A percentile compares a stretch with the other conserved stretches of the same genome.
Evolutionary conservation across 2,888 invertebrate species (phyloP).

Genomic region (Catocala nupta): DNA sequence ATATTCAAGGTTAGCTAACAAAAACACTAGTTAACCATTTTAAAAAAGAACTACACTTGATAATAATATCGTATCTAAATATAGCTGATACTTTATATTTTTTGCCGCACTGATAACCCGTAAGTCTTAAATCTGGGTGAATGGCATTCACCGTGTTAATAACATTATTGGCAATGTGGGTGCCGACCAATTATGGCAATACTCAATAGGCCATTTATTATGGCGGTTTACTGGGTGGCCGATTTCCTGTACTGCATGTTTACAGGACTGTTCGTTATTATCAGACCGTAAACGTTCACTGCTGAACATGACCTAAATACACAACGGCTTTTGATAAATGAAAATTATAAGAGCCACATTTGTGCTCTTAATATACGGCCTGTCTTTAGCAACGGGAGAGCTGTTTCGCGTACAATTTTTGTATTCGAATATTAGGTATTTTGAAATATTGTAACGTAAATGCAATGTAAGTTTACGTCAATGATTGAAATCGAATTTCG

Average conservation of each 20-base stretch:
- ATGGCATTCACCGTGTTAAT: constrained; percentile 6
- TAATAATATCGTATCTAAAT: no score
- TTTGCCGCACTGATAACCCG: no score
- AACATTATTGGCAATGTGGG: constrained; percentile 9
- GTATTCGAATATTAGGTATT: no score
- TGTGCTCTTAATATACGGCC: constrained; percentile 1
- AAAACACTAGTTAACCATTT: no score
- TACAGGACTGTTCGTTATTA: constrained; percentile 18
- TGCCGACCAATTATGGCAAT: constrained; percentile 18
- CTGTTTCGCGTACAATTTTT: no score
- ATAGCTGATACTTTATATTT: no score
- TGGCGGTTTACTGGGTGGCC: constrained; percentile 13
- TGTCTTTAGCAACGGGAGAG: no score
- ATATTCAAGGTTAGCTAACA: no score
- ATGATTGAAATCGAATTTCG: no score
- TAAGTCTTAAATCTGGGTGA: background rate
- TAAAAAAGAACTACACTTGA: no score
- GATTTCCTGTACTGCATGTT: constrained; percentile 14
- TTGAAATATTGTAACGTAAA: no score
- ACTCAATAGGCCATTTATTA: constrained; percentile 23
- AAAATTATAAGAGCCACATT: background rate
- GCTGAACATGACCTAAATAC: constrained; percentile 6
- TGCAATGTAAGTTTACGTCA: no score
- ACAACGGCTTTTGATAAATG: constrained; percentile 6
- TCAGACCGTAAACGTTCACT: constrained; percentile 16